Evolutionary conservation across 2,113 vertebrate genomes (phyloP), one percentile per base, ranked within the genome.

Genomic region (Oryzias celebensis): DNA sequence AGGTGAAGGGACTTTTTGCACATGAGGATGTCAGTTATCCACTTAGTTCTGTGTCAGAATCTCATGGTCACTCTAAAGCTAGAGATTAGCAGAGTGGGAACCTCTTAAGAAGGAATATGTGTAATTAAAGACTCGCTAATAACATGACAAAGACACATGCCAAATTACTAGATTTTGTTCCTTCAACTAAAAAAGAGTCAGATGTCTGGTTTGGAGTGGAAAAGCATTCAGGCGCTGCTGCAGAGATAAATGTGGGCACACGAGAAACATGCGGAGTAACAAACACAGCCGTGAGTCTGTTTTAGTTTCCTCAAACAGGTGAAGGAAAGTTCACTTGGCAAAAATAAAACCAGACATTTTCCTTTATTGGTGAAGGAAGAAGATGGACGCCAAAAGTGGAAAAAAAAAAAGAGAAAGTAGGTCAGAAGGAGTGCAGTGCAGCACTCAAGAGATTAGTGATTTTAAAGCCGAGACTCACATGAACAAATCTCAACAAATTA

Each of bases 351-450:
- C 64, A 75, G 69, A 77, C 53, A 59, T 63, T 56, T 77, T 68
- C 80, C 58, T 54, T 73, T 63, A 49, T 49, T 56, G 67, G 44
- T 47, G 22, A 68, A 71, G 49, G 76, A 76, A 80, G 71, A 81
- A 75, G 70, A 65, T 70, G 79, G 77, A 75, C 78, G 73, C 61
- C 56, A 47, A 78, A 64, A 80, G 75, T 62, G 44, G 70, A 79
- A 78, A 76, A 82, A 64, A 80, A 83, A 62, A 78, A 74, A 65
- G 58, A 61, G 43, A 77, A 90, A 91, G 82, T 84, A 81, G 90
- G 88, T 91, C 88, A 92, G 80, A 70, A 75, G 79, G 82, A 90
- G 81, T 80, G 78, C 55, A 80, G 70, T 17, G 72, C 73, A 74
- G 78, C 74, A 77, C 78, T 63, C 54, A 45, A 58, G 59, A 89